Conservation (phyloP, 2,113 vertebrate genomes). For the Haemorhous mexicanus region DNA sequence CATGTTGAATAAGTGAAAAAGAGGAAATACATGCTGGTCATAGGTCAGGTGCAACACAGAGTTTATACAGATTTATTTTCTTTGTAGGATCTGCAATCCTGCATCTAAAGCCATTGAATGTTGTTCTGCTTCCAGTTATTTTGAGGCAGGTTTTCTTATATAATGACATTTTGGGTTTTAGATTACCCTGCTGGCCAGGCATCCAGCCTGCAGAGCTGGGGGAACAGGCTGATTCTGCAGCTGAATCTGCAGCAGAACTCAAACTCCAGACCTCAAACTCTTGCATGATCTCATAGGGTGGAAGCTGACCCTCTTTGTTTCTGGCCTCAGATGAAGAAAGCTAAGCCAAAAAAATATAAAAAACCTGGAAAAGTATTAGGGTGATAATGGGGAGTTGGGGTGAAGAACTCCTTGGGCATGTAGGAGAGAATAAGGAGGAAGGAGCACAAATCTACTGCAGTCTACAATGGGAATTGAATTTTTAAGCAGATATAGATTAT, state of each 20-base stretch:
- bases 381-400: not conserved
- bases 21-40: constrained; percentile 44
- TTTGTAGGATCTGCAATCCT: constrained; percentile 18
- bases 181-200: not conserved
- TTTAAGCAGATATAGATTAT: not conserved
- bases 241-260: not conserved
- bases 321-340: not conserved
- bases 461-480: not conserved
- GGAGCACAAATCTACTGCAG: not conserved
- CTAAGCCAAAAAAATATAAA: not conserved
- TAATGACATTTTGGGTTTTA: not conserved
- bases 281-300: constrained; percentile 44
- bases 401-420: not conserved
- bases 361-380: not conserved
- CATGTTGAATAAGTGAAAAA: constrained; percentile 44
- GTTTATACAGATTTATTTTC: constrained; percentile 51
- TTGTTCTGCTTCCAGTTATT: constrained; percentile 18
- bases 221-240: not conserved
- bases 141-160: constrained; percentile 3
- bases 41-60: constrained; percentile 53
- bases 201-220: not conserved
- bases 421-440: not conserved
- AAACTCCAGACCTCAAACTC: not conserved
- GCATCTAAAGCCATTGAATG: not conserved
- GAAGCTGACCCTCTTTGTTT: constrained; percentile 25